Base-by-base conservation (phyloP, 53 echinoderm and acorn worm genomes). In the Glandiceps talaboti region DNA sequence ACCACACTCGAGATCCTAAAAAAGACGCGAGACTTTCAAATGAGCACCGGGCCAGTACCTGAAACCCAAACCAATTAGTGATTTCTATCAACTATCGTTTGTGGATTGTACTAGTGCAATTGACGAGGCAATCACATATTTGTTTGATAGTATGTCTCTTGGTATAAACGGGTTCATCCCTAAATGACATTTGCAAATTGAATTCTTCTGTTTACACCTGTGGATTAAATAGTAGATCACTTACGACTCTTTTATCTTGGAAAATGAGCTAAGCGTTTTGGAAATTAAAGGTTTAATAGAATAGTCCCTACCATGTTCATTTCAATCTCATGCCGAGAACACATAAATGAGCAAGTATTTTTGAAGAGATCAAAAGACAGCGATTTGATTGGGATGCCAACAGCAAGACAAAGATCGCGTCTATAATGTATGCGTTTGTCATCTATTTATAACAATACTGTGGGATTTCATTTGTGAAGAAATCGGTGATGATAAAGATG, bases 101-200 rank as follows among this genome's bases (percentile, higher is more conserved):
- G 20, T 20, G 64, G 64, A 45, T 45, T 45, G n/a, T 45, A 45
- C 20, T 12, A 20, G 64, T 12, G 64, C 64, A 45, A 45, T 45
- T 45, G 64, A 45, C 64, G 20, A 45, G 64, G 64, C 64, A 45
- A 45, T 45, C 64, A 45, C 6, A 45, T 45, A 20, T 45, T 45
- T 45, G 64, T 45, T 45, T 45, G 64, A 45, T 45, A 45, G 64
- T 12, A 20, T 20, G 64, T 45, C 64, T 45, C 64, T 45, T 20
- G 64, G 64, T 45, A 45, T 45, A 45, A 45, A 45, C 64, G 64
- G 64, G 64, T 45, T 45, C 64, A 45, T 45, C 64, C 64, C 64
- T 45, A 45, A 45, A 45, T 45, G 64, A 45, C 64, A 45, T 45
- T 45, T 45, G 6, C 64, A 45, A 45, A 45, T 45, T 45, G 64